These are phyloP conservation scores for Sinodicranocentrus sp. DNA, from an alignment of 2,888 invertebrate genomes.

Conservation along the genomic window DNA sequence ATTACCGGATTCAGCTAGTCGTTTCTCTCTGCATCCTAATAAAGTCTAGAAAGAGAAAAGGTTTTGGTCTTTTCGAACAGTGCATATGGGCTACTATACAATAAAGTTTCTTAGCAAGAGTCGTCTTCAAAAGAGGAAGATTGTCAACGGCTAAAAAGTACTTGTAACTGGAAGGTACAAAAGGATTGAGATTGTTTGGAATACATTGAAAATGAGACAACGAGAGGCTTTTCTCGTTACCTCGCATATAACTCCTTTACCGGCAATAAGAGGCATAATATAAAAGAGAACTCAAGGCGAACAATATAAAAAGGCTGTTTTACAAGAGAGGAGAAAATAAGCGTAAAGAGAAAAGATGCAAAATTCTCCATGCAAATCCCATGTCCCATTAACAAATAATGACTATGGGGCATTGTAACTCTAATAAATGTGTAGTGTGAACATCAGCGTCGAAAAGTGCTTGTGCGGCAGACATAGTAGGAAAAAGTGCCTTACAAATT, in stretches of 20 bases:
- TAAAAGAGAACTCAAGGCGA: conserved; percentile 8
- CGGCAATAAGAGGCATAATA: background rate
- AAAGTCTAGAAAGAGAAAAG: conserved; percentile 27
- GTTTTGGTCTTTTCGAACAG: too few relatives aligned
- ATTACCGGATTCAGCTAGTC: conserved; percentile 45
- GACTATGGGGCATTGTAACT: conserved; percentile 13
- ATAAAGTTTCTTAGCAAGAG: background rate
- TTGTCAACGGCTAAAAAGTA: background rate
- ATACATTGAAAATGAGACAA: too few relatives aligned
- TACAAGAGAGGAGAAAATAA: background rate
- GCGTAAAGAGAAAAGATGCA: conserved; percentile 8
- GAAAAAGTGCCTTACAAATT: conserved; percentile 10
- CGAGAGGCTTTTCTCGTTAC: too few relatives aligned
- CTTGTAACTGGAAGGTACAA: too few relatives aligned
- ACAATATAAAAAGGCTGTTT: background rate
- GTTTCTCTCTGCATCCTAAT: conserved; percentile 66
- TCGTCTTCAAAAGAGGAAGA: background rate
- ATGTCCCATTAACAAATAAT: conserved; percentile 44
- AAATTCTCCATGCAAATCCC: conserved; percentile 47
- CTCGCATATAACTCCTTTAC: background rate
- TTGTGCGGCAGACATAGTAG: background rate
- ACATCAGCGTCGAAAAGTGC: background rate
- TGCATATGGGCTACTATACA: background rate
- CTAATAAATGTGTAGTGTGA: conserved; percentile 9
- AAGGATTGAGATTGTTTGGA: background rate